A percentile compares a stretch with the other conserved stretches of the same genome.
phyloP scores from a whole-genome alignment of 2,888 invertebrate species.

The Orchesella flavescens region DNA sequence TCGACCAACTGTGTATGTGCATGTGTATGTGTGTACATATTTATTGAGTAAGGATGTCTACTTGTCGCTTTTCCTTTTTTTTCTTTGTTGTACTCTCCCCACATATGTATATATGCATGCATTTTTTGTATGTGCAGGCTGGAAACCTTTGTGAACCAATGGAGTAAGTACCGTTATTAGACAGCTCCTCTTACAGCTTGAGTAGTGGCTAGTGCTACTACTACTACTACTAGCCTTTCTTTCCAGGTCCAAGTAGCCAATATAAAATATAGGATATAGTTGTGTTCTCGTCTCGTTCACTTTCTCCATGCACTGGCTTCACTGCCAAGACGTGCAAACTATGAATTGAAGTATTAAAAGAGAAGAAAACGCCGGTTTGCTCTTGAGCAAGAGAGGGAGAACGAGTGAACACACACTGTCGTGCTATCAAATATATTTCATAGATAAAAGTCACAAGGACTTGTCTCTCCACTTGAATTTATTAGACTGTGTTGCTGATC shows the following conservation, averaged over 20 bases:
- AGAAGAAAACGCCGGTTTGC: constrained; percentile 29
- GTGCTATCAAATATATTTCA: constrained; percentile 65
- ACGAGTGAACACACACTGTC: constrained; percentile 7
- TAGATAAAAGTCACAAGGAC: constrained; percentile 70
- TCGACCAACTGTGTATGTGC: too few species aligned
- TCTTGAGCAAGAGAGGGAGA: constrained; percentile 24
- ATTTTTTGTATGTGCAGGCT: too few species aligned
- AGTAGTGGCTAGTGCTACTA: too few species aligned
- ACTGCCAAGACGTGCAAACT: constrained; percentile 55
- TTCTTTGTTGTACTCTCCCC: too few species aligned
- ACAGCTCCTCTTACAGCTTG: not conserved
- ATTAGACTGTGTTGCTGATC: constrained; percentile 65
- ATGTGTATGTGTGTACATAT: too few species aligned
- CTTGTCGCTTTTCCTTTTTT: not conserved
- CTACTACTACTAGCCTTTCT: too few species aligned
- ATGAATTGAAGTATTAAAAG: constrained; percentile 58
- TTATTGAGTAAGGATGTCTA: not conserved
- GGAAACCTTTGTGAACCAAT: too few species aligned
- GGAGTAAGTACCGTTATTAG: not conserved
- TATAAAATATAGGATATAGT: too few species aligned
- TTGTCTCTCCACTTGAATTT: constrained; percentile 67
- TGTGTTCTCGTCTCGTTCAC: too few species aligned
- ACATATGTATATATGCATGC: too few species aligned
- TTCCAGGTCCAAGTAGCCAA: too few species aligned
- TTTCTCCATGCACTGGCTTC: not conserved